Evolutionary conservation across 2,113 vertebrate species (phyloP), one percentile per base, ranked within the genome.

Genomic region (Ciconia boyciana): DNA sequence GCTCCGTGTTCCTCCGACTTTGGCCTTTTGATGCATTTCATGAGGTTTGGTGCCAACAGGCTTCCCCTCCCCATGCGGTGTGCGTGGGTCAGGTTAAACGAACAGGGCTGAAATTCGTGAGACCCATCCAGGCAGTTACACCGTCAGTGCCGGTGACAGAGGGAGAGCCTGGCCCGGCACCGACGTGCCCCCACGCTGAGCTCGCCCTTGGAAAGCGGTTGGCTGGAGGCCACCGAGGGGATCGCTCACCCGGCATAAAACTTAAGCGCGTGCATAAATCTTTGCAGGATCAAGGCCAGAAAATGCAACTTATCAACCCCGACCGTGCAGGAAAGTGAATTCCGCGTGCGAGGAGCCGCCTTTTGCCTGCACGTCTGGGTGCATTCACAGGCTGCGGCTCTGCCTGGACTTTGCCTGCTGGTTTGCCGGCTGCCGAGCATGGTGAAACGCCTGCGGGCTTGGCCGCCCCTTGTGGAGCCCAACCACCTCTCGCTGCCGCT

Each of bases 141-240:
- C 44, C 31, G 2, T 18, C 86, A 26, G 54, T 7, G 3, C 26
- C 2, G 14, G 32, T 26, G 64, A 32, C 8, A 12, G 0, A 22
- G 70, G 54, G 43, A 13, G 80, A 36, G 34, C 86, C 72, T 54
- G 54, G 55, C 54, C 61, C 2, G 3, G 62, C 43, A 39, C 58
- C 3, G 3, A 2, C 52, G 14, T 17, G 25, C 32, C 15, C n/a
- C 64, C 18, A 2, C 1, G 2, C 2, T 4, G 62, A 46, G 64
- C 34, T 76, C 26, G 3, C 24, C 6, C 3, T 2, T 14, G 49
- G 57, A 20, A 36, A 44, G 74, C 4, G 3, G 21, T 24, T 61
- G 83, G 55, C 65, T 29, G 75, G 57, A 46, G 80, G 66, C 58
- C 64, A 5, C 65, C 31, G 2, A 51, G 52, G 29, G n/a, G 10